These are phyloP conservation scores for Agrypnia vestita DNA, from an alignment of 1,140 invertebrate genomes.

Conservation along the genomic window DNA sequence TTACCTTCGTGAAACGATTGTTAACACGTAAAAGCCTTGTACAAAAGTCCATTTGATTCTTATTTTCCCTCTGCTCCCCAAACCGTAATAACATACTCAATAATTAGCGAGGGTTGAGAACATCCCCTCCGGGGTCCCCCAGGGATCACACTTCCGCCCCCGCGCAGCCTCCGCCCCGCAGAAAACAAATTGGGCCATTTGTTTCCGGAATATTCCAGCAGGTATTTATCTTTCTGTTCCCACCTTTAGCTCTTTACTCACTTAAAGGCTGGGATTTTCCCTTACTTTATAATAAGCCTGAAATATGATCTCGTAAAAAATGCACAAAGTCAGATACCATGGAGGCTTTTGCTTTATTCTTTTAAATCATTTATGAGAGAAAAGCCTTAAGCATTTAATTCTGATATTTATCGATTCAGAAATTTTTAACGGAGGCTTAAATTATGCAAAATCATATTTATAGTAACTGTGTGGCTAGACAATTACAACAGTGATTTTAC, in stretches of 20 bases:
- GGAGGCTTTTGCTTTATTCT: no score
- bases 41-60: no score
- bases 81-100: not conserved
- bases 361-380: no score
- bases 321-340: no score
- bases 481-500: no score
- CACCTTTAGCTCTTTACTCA: slow-evolving; percentile 39
- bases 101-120: not conserved
- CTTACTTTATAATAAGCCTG: not conserved
- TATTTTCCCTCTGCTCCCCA: not conserved
- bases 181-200: slow-evolving; percentile 39
- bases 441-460: no score
- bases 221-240: slow-evolving; percentile 40
- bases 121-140: not conserved
- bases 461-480: no score
- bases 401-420: no score
- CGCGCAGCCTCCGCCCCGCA: not conserved
- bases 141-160: not conserved
- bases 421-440: no score
- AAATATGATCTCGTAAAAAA: not conserved
- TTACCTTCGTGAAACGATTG: no score
- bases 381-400: no score
- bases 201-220: slow-evolving; percentile 34
- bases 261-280: slow-evolving; percentile 18
- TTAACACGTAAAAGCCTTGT: no score